phyloP scores from a whole-genome alignment of 2,797 vertebrate species.

The Sebastes iracundus region DNA sequence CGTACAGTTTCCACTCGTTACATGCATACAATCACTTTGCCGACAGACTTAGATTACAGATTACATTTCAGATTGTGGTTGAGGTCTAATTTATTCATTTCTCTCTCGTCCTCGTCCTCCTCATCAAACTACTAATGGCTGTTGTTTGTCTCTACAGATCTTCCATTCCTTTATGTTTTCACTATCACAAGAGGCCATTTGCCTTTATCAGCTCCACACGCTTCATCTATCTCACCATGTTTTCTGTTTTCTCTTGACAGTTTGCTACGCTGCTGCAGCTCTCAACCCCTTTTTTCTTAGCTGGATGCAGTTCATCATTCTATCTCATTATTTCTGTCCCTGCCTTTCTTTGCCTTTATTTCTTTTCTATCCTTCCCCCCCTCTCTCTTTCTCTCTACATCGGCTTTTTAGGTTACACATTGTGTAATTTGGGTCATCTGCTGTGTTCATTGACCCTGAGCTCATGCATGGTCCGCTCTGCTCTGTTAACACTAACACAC shows the following conservation, averaged over 20 bases:
- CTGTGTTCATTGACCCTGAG: slow-evolving; percentile 14
- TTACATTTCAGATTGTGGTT: neutral
- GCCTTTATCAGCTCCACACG: neutral
- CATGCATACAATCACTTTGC: too few species aligned
- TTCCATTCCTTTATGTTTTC: neutral
- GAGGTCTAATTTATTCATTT: neutral
- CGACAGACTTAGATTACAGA: too few species aligned
- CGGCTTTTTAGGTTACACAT: neutral
- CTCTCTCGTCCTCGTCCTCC: neutral
- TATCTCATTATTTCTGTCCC: slow-evolving; percentile 9
- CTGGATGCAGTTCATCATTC: slow-evolving; percentile 11
- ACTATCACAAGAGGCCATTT: neutral
- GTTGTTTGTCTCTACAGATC: slow-evolving; percentile 2
- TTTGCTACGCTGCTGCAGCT: neutral
- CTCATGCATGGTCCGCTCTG: neutral
- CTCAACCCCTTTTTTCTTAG: neutral
- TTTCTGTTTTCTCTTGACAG: slow-evolving; percentile 7
- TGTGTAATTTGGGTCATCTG: slow-evolving; percentile 20
- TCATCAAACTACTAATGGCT: neutral
- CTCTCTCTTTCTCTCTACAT: neutral
- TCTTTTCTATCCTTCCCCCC: neutral
- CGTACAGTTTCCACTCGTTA: too few species aligned
- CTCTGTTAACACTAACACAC: neutral
- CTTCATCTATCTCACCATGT: neutral
- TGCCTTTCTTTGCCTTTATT: neutral